Evolutionary conservation across 2,797 vertebrate species (phyloP), one percentile per base, ranked within the genome.

Genomic region (Cercopithecus mitis): DNA sequence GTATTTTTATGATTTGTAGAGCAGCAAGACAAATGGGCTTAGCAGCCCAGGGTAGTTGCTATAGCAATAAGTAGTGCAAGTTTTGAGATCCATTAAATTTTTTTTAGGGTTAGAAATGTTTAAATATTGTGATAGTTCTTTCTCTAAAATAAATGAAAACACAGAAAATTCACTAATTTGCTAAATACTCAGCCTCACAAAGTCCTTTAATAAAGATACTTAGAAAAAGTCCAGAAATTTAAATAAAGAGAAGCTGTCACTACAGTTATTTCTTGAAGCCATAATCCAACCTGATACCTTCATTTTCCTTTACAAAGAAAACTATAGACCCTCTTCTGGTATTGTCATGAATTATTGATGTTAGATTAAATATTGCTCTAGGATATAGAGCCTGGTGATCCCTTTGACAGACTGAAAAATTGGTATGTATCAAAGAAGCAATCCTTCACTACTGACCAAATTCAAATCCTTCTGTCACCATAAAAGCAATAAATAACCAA

Each of bases 101-200:
- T 10, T 94, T 94, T 76, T 94, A 72, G 70, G 87, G 73, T 80
- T 82, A 84, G 87, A 92, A 22, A 94, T 95, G 81, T 89, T 94
- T 88, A 94, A 96, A 96, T 91, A 97, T 94, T 98, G 95, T 95
- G 93, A 91, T 95, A 94, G 67, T 77, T 20, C 20, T 93, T 8
- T 52, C 41, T 91, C 55, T 91, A 70, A 96, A 93, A 95, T 88
- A 97, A 95, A 93, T 52, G 14, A 47, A 91, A 94, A 94, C 67
- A 57, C 3, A 92, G 76, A 84, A 61, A 94, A 91, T 79, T 72
- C 55, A 92, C 43, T 84, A 82, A 90, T 94, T 89, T 90, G 73
- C 25, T 94, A 67, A 93, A 30, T 87, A 27, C 61, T 85, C 45
- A 79, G 52, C 4, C 33, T 95, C 43, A 39, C 73, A 36, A 52